phyloP scores from a whole-genome alignment of 37 sponge, comb jelly and placozoan genomes.

The Beroe forskalii region DNA sequence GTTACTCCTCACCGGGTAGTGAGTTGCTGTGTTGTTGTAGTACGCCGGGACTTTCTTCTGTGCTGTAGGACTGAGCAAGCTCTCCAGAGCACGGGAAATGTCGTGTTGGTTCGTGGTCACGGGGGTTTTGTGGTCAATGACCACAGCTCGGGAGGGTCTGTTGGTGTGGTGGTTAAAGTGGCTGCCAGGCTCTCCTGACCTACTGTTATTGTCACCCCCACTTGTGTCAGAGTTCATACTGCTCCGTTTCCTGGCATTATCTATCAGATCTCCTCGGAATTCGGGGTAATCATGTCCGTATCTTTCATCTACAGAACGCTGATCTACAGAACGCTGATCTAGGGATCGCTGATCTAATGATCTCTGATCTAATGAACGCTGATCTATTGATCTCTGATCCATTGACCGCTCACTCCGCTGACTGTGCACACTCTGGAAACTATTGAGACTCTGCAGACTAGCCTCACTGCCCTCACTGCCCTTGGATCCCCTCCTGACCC shows the following conservation, averaged over 20 bases:
- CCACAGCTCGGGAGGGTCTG: neutral
- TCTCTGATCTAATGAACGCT: slow-evolving; percentile 24
- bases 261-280: slow-evolving; percentile 9
- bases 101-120: neutral
- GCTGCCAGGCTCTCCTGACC: neutral
- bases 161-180: neutral
- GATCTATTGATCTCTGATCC: slow-evolving; percentile 23
- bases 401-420: slow-evolving; percentile 31
- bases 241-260: slow-evolving; percentile 1
- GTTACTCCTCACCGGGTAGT: neutral
- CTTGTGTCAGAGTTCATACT: neutral
- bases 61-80: slow-evolving; percentile 8
- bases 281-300: slow-evolving; percentile 26
- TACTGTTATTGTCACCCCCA: neutral
- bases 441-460: neutral
- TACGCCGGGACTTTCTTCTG: neutral
- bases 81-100: slow-evolving; percentile 48
- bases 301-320: neutral
- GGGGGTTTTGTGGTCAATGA: neutral
- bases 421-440: slow-evolving; percentile 6
- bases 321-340: slow-evolving; percentile 15
- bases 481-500: neutral
- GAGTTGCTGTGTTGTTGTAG: neutral
- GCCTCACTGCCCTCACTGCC: slow-evolving; percentile 15
- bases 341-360: slow-evolving; percentile 7